Evolutionary conservation across 2,113 vertebrate genomes (phyloP).

Genomic region (Cryptotis parvus): DNA sequence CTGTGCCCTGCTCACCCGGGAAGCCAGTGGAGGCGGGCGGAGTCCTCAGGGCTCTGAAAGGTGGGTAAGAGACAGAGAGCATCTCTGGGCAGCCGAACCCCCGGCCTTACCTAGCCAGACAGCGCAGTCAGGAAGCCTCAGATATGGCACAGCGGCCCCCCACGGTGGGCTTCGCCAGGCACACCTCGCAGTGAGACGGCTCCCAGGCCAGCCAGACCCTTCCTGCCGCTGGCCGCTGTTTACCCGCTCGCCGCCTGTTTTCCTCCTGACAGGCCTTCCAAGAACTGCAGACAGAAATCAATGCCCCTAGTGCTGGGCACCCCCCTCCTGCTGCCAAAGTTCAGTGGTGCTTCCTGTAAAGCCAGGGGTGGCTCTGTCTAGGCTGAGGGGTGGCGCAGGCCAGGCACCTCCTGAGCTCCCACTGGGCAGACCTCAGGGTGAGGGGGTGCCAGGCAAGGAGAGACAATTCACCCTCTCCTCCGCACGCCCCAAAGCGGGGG

Average conservation of each 20-base stretch:
- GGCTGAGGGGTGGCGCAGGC: too few species aligned
- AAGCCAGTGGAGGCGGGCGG: neutral
- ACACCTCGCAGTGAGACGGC: neutral
- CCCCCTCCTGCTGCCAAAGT: conserved; percentile 53
- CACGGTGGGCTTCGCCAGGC: neutral
- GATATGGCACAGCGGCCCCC: too few species aligned
- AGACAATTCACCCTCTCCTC: neutral
- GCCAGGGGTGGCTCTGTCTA: neutral
- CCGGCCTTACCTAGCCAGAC: conserved; percentile 35
- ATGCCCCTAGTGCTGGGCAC: conserved; percentile 53
- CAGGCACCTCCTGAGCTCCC: neutral
- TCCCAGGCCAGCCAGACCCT: neutral
- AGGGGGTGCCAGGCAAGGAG: neutral
- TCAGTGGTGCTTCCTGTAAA: conserved; percentile 38
- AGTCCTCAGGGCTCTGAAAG: neutral
- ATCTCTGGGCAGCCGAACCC: neutral
- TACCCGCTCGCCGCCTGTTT: conserved; percentile 54
- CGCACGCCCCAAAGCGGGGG: neutral
- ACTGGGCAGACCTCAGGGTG: too few species aligned
- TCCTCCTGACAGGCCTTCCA: conserved; percentile 73
- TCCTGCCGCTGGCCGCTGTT: conserved; percentile 41
- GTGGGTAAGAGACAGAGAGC: neutral
- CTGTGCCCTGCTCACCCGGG: neutral
- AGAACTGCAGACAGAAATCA: conserved; percentile 78
- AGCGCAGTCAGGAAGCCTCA: neutral